A percentile compares a stretch with the other conserved stretches of the same genome.
phyloP scores from a whole-genome alignment of 2,797 vertebrate genomes.

The Pristis pectinata region DNA sequence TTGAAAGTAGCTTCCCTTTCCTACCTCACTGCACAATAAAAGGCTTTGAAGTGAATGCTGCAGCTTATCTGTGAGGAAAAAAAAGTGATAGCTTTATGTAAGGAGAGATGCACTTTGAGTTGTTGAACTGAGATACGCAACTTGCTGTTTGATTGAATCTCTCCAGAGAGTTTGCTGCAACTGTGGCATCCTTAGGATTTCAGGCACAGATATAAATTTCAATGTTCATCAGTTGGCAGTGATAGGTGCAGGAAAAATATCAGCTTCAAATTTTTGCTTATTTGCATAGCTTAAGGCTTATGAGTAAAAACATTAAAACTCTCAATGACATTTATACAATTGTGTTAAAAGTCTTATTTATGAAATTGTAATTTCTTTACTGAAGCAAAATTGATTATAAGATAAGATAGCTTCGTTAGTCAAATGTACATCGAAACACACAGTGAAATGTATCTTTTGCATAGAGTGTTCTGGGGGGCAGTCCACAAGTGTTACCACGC shows the following conservation, averaged over 20 bases:
- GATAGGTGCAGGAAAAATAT: not conserved
- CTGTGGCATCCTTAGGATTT: not conserved
- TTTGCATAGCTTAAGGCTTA: not conserved
- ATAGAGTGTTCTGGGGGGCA: no score
- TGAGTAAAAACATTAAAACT: not conserved
- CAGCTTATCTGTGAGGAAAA: not conserved
- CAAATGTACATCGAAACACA: no score
- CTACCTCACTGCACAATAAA: not conserved
- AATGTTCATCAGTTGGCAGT: not conserved
- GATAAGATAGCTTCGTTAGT: no score
- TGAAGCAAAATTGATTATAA: no score
- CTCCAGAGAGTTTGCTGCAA: not conserved
- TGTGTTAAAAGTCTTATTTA: no score
- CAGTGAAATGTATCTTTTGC: no score
- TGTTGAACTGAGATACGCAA: no score
- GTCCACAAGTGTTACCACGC: no score
- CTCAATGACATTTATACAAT: not conserved
- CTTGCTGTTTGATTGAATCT: not conserved
- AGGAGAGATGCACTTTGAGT: not conserved
- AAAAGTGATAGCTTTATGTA: not conserved
- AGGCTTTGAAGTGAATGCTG: not conserved
- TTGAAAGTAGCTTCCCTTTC: not conserved
- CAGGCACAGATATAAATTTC: not conserved
- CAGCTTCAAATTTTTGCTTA: not conserved
- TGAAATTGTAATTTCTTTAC: no score